Conservation (phyloP, 2,888 invertebrate genomes). For the Synergus laeviventris region DNA sequence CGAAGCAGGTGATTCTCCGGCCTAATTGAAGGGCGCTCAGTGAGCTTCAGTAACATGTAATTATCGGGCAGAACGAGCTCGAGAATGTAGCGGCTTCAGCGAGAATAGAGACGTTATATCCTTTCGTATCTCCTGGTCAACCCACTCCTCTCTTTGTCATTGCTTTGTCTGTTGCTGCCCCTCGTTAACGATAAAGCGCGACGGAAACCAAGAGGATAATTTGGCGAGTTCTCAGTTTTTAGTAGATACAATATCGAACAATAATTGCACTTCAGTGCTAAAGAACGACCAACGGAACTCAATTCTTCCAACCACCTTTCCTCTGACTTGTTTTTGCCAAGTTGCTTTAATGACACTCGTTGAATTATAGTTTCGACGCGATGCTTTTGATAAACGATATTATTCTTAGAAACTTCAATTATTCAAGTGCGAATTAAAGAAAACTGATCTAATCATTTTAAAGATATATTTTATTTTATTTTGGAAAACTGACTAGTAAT, state of each 20-base stretch:
- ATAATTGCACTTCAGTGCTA: slow-evolving; percentile 5
- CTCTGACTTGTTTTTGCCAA: not conserved
- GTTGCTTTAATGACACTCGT: not conserved
- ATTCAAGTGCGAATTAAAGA: not conserved
- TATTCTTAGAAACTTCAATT: not conserved
- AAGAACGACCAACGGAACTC: not conserved
- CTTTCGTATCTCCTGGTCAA: slow-evolving; percentile 53
- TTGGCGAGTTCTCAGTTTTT: slow-evolving; percentile 4
- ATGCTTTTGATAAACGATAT: not conserved
- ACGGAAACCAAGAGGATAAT: slow-evolving; percentile 15
- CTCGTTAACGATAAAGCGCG: slow-evolving; percentile 13
- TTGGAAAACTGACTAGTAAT: too few species aligned
- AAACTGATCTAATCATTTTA: too few species aligned
- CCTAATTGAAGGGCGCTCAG: slow-evolving; percentile 71
- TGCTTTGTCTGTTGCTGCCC: slow-evolving; percentile 15
- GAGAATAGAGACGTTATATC: slow-evolving; percentile 73
- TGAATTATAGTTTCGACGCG: slow-evolving; percentile 1
- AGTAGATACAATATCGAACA: slow-evolving; percentile 9
- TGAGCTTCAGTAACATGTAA: slow-evolving; percentile 71
- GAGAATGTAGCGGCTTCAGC: slow-evolving; percentile 68
- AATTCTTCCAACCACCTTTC: slow-evolving; percentile 1
- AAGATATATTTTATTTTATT: too few species aligned
- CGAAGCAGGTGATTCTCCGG: slow-evolving; percentile 68
- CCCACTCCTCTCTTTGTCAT: slow-evolving; percentile 41
- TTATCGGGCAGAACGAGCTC: slow-evolving; percentile 71